These are phyloP conservation scores for Pagetopsis macropterus DNA, from an alignment of 2,797 vertebrate species.

Conservation along the genomic window DNA sequence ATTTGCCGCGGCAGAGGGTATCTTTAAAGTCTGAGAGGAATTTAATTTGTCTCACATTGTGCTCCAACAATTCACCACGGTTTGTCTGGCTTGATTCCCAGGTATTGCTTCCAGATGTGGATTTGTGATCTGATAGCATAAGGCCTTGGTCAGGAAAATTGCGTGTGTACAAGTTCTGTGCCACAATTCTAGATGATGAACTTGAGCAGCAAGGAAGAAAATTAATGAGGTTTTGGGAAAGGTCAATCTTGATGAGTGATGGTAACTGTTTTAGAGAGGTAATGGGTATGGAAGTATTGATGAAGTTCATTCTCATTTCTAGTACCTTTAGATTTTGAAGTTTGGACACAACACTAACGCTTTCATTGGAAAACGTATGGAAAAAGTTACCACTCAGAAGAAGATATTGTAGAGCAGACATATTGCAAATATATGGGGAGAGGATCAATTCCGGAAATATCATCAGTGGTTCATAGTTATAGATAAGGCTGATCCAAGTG, in stretches of 20 bases:
- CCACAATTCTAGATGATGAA: slow-evolving; percentile 11
- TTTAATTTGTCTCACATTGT: slow-evolving; percentile 18
- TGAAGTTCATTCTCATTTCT: slow-evolving; percentile 86
- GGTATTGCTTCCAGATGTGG: not conserved
- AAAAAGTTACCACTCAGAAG: slow-evolving; percentile 86
- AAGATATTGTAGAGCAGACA: slow-evolving; percentile 72
- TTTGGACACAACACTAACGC: slow-evolving; percentile 70
- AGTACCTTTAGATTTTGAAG: slow-evolving; percentile 72
- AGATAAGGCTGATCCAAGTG: slow-evolving; percentile 81
- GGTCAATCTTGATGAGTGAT: slow-evolving; percentile 70
- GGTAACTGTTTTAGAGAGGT: slow-evolving; percentile 66
- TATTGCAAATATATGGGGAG: slow-evolving; percentile 73
- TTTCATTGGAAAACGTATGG: slow-evolving; percentile 64
- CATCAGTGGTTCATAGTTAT: slow-evolving; percentile 81
- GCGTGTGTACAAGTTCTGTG: slow-evolving; percentile 8
- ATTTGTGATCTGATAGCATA: slow-evolving; percentile 28
- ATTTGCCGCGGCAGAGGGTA: slow-evolving; percentile 52
- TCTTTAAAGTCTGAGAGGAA: slow-evolving; percentile 60
- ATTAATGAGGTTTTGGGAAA: slow-evolving; percentile 84
- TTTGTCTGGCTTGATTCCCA: slow-evolving; percentile 37
- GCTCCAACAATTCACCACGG: slow-evolving; percentile 4
- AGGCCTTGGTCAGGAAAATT: slow-evolving; percentile 8
- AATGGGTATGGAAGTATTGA: slow-evolving; percentile 62
- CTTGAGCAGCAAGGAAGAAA: slow-evolving; percentile 63
- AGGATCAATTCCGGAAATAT: slow-evolving; percentile 73